phyloP scores from a whole-genome alignment of 2,888 invertebrate species.

The Agriopis leucophaearia region DNA sequence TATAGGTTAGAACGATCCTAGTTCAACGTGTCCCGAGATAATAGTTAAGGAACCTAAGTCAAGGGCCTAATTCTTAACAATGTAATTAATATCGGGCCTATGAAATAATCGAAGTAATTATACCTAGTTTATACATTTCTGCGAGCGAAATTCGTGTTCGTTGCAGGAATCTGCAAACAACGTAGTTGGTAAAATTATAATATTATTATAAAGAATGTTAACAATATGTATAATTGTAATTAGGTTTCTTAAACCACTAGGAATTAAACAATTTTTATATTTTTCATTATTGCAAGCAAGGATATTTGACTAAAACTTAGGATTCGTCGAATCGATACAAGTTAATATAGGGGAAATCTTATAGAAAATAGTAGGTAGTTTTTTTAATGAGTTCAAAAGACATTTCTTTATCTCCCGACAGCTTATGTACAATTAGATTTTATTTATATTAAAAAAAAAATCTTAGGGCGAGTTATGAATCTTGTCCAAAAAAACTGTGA shows the following conservation, averaged over 20 bases:
- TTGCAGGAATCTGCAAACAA: slow-evolving; percentile 51
- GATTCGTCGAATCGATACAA: slow-evolving; percentile 54
- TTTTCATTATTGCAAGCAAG: slow-evolving; percentile 82
- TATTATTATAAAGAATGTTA: slow-evolving; percentile 80
- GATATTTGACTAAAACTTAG: slow-evolving; percentile 78
- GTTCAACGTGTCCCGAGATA: slow-evolving; percentile 48
- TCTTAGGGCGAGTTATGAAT: slow-evolving; percentile 77
- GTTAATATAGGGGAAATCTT: slow-evolving; percentile 68
- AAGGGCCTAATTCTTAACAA: slow-evolving; percentile 78
- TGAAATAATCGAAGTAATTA: slow-evolving; percentile 75
- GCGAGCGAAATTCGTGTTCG: slow-evolving; percentile 24
- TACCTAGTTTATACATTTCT: slow-evolving; percentile 46
- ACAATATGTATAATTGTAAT: slow-evolving; percentile 76
- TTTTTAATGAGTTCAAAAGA: slow-evolving; percentile 79
- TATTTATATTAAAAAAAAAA: slow-evolving; percentile 77
- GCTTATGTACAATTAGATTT: slow-evolving; percentile 73
- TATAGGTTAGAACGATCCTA: slow-evolving; percentile 33
- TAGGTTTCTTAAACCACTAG: slow-evolving; percentile 85
- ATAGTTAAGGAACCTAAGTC: slow-evolving; percentile 64
- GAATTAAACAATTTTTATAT: slow-evolving; percentile 82
- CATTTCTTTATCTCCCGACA: slow-evolving; percentile 70
- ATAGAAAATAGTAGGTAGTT: slow-evolving; percentile 75
- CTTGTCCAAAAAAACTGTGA: slow-evolving; percentile 83
- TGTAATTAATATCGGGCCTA: slow-evolving; percentile 77
- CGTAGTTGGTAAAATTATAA: slow-evolving; percentile 71